Conservation (phyloP, 2,113 vertebrate species). For the Chaetura pelagica region DNA sequence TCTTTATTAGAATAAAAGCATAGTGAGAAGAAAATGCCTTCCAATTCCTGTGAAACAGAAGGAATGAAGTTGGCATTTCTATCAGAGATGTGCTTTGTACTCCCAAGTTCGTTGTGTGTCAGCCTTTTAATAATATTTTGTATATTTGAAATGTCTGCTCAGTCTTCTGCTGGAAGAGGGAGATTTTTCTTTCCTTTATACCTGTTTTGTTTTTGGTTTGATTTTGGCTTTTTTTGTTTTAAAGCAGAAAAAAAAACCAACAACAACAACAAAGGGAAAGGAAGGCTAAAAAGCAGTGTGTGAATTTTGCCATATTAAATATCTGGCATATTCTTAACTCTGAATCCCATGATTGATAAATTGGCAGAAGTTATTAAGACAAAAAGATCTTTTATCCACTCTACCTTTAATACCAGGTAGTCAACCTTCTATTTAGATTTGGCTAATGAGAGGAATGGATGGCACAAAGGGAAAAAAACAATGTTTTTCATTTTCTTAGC, state of each 20-base stretch:
- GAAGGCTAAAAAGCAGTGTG: not conserved
- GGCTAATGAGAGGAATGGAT: not conserved
- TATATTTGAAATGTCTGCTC: not conserved
- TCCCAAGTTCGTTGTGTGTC: not conserved
- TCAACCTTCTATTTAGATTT: not conserved
- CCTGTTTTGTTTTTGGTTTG: not conserved
- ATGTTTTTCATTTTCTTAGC: not conserved
- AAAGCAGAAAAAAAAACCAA: not conserved
- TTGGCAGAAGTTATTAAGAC: not conserved
- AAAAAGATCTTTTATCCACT: not conserved
- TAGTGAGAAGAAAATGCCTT: not conserved
- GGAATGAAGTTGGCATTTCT: not conserved
- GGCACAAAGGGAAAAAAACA: not conserved
- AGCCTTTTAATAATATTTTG: not conserved
- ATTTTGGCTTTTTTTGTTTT: too few relatives aligned
- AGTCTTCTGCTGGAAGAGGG: not conserved
- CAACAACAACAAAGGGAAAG: not conserved
- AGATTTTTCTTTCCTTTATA: not conserved
- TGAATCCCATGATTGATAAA: not conserved
- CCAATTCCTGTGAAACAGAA: not conserved
- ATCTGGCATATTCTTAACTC: not conserved
- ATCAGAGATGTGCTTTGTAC: not conserved
- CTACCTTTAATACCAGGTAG: not conserved
- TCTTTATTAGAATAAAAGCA: not conserved
- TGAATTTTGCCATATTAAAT: not conserved